Evolutionary conservation across 2,113 vertebrate species (phyloP).

Genomic region (Muscicapa adusta): DNA sequence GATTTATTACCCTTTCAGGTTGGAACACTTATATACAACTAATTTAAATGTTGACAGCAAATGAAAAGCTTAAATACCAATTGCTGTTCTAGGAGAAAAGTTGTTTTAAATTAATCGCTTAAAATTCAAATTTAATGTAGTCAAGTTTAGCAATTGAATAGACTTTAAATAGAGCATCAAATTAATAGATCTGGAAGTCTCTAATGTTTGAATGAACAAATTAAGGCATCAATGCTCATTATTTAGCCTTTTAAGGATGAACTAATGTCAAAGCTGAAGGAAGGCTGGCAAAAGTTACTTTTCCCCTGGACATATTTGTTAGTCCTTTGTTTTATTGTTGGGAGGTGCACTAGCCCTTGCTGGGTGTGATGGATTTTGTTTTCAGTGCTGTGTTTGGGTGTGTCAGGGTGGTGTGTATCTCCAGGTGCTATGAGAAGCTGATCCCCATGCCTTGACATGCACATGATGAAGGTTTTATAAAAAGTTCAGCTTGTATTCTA

Average conservation of each 20-base stretch:
- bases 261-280: constrained; percentile 24
- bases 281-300: constrained; percentile 23
- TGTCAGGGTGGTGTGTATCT: not conserved
- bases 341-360: not conserved
- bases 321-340: constrained; percentile 3
- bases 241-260: constrained; percentile 65
- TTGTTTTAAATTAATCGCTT: constrained; percentile 53
- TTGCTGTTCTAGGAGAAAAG: constrained; percentile 16
- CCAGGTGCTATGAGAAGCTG: not conserved
- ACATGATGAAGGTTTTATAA: not conserved
- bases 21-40: constrained; percentile 53
- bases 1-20: constrained; percentile 69
- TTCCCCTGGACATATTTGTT: not conserved
- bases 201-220: constrained; percentile 50
- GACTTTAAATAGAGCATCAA: constrained; percentile 33
- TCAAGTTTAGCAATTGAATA: constrained; percentile 51
- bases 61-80: constrained; percentile 35
- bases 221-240: constrained; percentile 60
- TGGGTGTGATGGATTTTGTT: not conserved
- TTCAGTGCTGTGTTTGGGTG: not conserved
- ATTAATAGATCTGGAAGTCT: constrained; percentile 64
- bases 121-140: constrained; percentile 55
- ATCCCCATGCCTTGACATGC: not conserved
- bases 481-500: not conserved
- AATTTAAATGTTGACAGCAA: constrained; percentile 61